Base-by-base conservation (phyloP, 2,113 vertebrate genomes). In the Pteronura brasiliensis region DNA sequence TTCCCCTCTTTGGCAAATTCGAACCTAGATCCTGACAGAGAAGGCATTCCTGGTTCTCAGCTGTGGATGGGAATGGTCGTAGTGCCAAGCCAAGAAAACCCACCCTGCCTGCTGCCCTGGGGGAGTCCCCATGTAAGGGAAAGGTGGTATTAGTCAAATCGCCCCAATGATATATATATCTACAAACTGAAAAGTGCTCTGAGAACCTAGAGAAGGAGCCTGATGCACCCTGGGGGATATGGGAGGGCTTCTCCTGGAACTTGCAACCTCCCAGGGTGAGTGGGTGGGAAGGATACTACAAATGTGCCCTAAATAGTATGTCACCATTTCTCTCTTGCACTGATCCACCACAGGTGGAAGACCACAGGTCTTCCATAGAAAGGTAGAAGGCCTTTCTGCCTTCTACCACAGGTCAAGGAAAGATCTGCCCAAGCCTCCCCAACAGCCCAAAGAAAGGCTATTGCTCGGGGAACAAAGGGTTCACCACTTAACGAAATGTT, bases 391-490 rank as follows among this genome's bases (percentile, higher is more conserved):
- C 44, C 61, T 25, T 81, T 95, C 36, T n/a, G 61, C 61, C 29
- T 97, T 77, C 90, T 34, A 69, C 63, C 42, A 21, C 10, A 3
- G 23, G 59, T 77, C 93, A 93, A 88, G 57, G 59, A 92, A 81
- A 92, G 34, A 86, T 94, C 59, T 80, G 39, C 47, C 61, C 52
- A 29, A 36, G 10, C 90, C 65, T 94, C 42, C 57, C 83, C 15
- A 65, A 57, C 4, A 67, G 84, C 47, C 55, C 34, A 44, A 61
- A 34, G 55, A 91, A 96, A 97, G 18, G 47, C 92, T 79, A 88
- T 90, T 72, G 76, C 67, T 95, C 96, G 90, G n/a, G 0, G 52
- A 27, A 95, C 88, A 96, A 96, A 96, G 34, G 76, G 65, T 77
- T 61, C 92, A 63, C 42, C 34, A 90, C 71, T 82, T 88, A 76